Conservation (phyloP, 2,113 vertebrate species). For the Thalassoma bifasciatum region DNA sequence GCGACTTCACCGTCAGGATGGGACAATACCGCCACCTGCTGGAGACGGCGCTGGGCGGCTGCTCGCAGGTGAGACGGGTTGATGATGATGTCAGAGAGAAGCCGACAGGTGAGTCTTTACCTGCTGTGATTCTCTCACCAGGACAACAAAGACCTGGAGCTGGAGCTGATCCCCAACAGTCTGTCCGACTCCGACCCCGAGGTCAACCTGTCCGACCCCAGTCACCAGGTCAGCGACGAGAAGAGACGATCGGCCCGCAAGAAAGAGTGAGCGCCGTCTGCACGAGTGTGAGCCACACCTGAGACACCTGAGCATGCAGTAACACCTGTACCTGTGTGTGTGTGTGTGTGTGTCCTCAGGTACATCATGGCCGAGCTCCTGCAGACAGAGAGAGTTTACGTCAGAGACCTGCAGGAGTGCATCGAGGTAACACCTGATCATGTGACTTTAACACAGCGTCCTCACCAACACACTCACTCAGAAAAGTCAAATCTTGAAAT, state of each 20-base stretch:
- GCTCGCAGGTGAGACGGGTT: slow-evolving; percentile 82
- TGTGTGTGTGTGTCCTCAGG: slow-evolving; percentile 77
- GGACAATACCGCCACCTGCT: slow-evolving; percentile 93
- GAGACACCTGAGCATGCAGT: too few relatives aligned
- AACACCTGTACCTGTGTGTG: too few relatives aligned
- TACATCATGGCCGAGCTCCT: slow-evolving; percentile 99
- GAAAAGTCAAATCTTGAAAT: too few relatives aligned
- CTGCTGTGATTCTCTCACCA: slow-evolving; percentile 64
- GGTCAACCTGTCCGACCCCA: slow-evolving; percentile 94
- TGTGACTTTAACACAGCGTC: neutral
- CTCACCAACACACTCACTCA: neutral
- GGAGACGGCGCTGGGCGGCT: slow-evolving; percentile 93
- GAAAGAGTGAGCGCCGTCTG: slow-evolving; percentile 90
- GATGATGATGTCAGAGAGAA: too few relatives aligned
- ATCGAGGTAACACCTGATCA: slow-evolving; percentile 86
- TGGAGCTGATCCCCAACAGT: slow-evolving; percentile 96
- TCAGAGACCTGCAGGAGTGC: slow-evolving; percentile 96
- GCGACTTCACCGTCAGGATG: slow-evolving; percentile 95
- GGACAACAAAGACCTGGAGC: slow-evolving; percentile 95
- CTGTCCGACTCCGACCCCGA: slow-evolving; percentile 96
- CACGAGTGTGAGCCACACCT: neutral
- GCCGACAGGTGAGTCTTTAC: too few relatives aligned
- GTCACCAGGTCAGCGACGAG: slow-evolving; percentile 96
- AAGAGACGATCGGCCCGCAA: slow-evolving; percentile 96
- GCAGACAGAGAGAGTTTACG: slow-evolving; percentile 96